Evolutionary conservation across 2,888 invertebrate species (phyloP), one percentile per base, ranked within the genome.

Genomic region (Cheilosia pagana): DNA sequence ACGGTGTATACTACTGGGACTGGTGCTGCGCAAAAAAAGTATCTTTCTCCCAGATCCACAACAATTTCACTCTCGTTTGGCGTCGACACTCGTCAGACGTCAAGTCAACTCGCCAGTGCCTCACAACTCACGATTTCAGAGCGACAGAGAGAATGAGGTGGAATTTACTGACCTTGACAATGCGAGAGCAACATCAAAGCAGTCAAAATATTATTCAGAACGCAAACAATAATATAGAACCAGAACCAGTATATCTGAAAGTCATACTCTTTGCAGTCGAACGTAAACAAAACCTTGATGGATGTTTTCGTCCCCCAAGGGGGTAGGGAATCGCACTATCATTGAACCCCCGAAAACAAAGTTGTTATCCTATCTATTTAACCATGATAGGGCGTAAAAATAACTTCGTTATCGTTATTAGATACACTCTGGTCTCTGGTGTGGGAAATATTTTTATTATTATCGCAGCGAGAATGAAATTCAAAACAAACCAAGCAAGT

Each of bases 121-220:
- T n/a, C n/a, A n/a, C 12, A 12, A 10, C 12, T 12, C 35, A 12
- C 12, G 12, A n/a, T n/a, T n/a, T n/a, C n/a, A 12, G 12, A 12
- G 12, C 12, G 3, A 28, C 3, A 28, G 28, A 28, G 8, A 28
- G 6, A 35, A 2, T 12, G 35, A 35, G 4, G 5, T 16, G 41
- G 39, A 45, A 25, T 39, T 21, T 0, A 28, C 52, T 62, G 62
- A 52, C 71, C 71, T 71, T 71, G 72, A 31, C 60, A 71, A 52
- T 59, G 39, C 59, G 59, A 71, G 16, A 43, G 16, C 16, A 43
- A n/a, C 16, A 43, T n/a, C 7, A 43, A 43, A 43, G 16, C 43
- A 43, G 35, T 35, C 7, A 5, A 43, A 43, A 16, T 16, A 43
- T 16, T 5, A 35, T 35, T 7, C 4, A 43, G 16, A 43, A 14